Evolutionary conservation across 30 jellyfish, hydroid and myxozoan genomes (phyloP).

Genomic region (Aurelia coerulea): DNA sequence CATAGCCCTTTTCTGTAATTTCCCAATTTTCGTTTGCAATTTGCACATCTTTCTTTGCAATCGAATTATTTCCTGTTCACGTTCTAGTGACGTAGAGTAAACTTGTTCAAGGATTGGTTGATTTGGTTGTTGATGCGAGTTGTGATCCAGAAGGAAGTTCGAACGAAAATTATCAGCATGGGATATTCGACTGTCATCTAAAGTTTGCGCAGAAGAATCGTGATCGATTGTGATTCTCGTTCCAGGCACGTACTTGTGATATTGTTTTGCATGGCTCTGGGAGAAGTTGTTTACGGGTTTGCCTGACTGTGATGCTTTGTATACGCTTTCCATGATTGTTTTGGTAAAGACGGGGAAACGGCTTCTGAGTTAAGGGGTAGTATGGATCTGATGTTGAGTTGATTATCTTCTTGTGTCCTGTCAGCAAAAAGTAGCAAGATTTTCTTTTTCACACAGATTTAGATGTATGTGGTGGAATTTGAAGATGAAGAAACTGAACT

Average conservation of each 20-base stretch:
- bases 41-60: constrained; percentile 60
- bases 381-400: too few species aligned
- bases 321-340: neutral
- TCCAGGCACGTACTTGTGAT: constrained; percentile 4
- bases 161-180: constrained; percentile 44
- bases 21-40: constrained; percentile 52
- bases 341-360: too few species aligned
- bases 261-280: neutral
- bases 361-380: too few species aligned
- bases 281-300: neutral
- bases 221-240: constrained; percentile 39
- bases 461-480: too few species aligned
- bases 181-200: constrained; percentile 58
- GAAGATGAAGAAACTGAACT: too few species aligned
- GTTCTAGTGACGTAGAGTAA: constrained; percentile 21
- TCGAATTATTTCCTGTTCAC: constrained; percentile 60
- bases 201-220: constrained; percentile 60
- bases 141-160: neutral
- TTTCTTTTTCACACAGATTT: too few species aligned
- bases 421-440: too few species aligned
- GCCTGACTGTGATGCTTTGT: neutral
- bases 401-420: too few species aligned
- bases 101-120: constrained; percentile 37
- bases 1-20: constrained; percentile 41
- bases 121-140: neutral